Evolutionary conservation across 2,797 vertebrate genomes (phyloP), one percentile per base, ranked within the genome.

Genomic region (Heteromormyrus szaboi): DNA sequence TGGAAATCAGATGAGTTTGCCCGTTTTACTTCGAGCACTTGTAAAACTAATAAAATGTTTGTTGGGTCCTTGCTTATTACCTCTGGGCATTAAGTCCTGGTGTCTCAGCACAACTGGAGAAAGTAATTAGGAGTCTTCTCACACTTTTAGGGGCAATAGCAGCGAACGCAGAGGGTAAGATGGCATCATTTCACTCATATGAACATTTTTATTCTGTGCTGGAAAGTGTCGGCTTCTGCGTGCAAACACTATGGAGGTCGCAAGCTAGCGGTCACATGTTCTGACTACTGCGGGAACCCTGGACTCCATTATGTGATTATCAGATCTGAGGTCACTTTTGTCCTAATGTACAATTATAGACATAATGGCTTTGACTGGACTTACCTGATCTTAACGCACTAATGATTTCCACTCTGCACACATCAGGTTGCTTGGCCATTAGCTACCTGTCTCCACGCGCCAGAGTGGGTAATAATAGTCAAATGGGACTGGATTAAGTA

Each of bases 121-220:
- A 22, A 87, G 68, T 84, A 85, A 89, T 89, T 76, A 89, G 33
- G 81, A 83, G 72, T 83, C 29, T 56, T 87, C 72, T 86, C 50
- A 4, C 53, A 84, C 14, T 22, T 56, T 53, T 37, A 72, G 37
- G 59, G 51, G 54, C 56, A 48, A 88, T 87, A 50, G 12, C 46
- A 87, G 79, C 41, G 41, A 53, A 29, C 25, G 65, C n/a, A 53
- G 54, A 81, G 54, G 53, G 29, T 25, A 81, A 81, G 22, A 56
- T 48, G 14, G 25, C 33, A 83, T 83, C 25, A 12, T 62, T 56
- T 46, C 50, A 85, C 25, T 84, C 25, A 25, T 56, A 88, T 62
- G 37, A 44, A 62, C 3, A 65, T 84, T 65, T 88, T 85, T 62
- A 50, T 89, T 46, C 41, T 84, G 25, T 1, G 62, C 62, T 51